These are phyloP conservation scores for Nibea coibor DNA, from an alignment of 2,113 vertebrate species.

Conservation along the genomic window DNA sequence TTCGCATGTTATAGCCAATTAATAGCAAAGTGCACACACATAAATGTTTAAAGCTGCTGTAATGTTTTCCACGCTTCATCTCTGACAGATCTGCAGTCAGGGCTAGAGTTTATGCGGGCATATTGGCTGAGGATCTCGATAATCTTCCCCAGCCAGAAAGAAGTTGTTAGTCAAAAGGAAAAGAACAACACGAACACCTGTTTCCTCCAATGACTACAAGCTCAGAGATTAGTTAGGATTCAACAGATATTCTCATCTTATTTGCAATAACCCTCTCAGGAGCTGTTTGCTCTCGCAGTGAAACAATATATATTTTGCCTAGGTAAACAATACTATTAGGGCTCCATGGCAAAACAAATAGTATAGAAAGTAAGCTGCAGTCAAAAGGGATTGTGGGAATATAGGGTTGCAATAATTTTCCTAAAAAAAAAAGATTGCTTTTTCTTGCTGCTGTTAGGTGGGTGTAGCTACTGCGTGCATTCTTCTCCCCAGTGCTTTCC, in stretches of 20 bases:
- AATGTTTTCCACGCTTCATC: background rate
- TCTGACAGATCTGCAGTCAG: slow-evolving; percentile 16
- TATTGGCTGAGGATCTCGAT: slow-evolving; percentile 64
- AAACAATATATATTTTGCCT: slow-evolving; percentile 50
- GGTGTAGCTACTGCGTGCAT: slow-evolving; percentile 18
- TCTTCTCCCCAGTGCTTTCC: slow-evolving; percentile 13
- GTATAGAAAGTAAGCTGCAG: slow-evolving; percentile 30
- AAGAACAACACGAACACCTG: slow-evolving; percentile 72
- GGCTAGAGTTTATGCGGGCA: slow-evolving; percentile 33
- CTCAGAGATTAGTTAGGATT: slow-evolving; percentile 68
- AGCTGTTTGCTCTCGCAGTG: slow-evolving; percentile 38
- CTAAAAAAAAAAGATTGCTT: slow-evolving; percentile 55
- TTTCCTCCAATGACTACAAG: slow-evolving; percentile 67
- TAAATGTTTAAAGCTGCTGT: slow-evolving; percentile 13
- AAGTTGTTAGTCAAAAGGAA: slow-evolving; percentile 53
- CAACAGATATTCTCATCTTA: slow-evolving; percentile 55
- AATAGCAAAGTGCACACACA: background rate
- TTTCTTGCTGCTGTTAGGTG: slow-evolving; percentile 23
- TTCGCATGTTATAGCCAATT: slow-evolving; percentile 25
- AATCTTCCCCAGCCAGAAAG: slow-evolving; percentile 57
- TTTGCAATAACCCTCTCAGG: slow-evolving; percentile 55
- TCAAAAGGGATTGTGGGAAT: slow-evolving; percentile 42
- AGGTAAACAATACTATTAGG: slow-evolving; percentile 63
- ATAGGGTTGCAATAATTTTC: slow-evolving; percentile 36
- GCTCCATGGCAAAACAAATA: slow-evolving; percentile 37